Percentiles rank a stretch among this genome's conserved stretches.
These are phyloP conservation scores for Gallirallus australis DNA, from an alignment of 2,797 vertebrate genomes.

Conservation along the genomic window DNA sequence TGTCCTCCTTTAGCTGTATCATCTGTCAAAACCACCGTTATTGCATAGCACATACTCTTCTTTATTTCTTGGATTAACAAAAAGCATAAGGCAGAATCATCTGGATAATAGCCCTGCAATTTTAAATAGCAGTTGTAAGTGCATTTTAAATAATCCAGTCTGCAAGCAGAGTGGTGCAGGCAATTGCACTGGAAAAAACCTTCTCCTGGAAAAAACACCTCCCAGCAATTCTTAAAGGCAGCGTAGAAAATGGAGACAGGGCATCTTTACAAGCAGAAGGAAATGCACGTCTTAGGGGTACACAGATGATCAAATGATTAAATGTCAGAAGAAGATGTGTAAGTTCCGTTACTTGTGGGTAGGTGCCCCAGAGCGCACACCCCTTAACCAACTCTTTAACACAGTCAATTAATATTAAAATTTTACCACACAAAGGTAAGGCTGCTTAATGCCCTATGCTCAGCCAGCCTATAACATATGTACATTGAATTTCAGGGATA, in stretches of 20 bases:
- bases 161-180: background rate
- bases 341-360: background rate
- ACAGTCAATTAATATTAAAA: background rate
- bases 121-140: constrained; percentile 25
- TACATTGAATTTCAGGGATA: background rate
- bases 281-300: background rate
- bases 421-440: background rate
- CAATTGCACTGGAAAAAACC: background rate
- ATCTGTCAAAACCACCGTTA: background rate
- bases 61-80: constrained; percentile 15
- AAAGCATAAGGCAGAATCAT: constrained; percentile 5
- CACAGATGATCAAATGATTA: no score
- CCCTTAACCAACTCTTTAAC: background rate
- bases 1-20: background rate
- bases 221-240: background rate
- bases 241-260: background rate
- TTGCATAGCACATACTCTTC: background rate
- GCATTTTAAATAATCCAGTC: constrained; percentile 1
- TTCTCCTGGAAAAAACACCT: background rate
- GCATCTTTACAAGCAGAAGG: background rate
- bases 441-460: background rate
- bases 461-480: background rate
- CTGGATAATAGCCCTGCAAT: constrained; percentile 12
- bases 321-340: rapidly evolving
- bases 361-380: background rate